A percentile compares a stretch with the other conserved stretches of the same genome.
Conservation (phyloP, 2,888 invertebrate species). For the Harpalus rufipes region DNA sequence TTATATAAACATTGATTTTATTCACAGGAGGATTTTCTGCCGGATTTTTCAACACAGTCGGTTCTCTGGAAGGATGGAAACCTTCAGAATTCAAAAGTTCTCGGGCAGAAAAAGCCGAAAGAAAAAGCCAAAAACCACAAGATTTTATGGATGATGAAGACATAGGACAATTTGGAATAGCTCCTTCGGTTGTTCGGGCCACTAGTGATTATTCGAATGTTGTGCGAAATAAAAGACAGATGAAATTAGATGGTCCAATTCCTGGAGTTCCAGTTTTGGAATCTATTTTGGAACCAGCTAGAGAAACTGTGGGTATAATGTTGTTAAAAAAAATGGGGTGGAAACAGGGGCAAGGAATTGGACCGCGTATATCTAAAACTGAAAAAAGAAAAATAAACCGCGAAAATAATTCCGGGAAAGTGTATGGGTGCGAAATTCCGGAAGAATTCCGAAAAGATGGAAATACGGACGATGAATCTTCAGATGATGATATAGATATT, state of each 20-base stretch:
- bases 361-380: slow-evolving; percentile 79
- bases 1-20: not conserved
- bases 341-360: slow-evolving; percentile 92
- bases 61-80: slow-evolving; percentile 96
- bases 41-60: slow-evolving; percentile 98
- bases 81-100: slow-evolving; percentile 96
- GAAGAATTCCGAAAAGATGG: slow-evolving; percentile 70
- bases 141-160: slow-evolving; percentile 99
- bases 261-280: slow-evolving; percentile 86
- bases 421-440: slow-evolving; percentile 79
- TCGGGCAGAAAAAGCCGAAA: slow-evolving; percentile 83
- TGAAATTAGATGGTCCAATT: slow-evolving; percentile 76
- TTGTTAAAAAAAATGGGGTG: slow-evolving; percentile 95
- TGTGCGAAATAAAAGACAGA: slow-evolving; percentile 74
- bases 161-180: slow-evolving; percentile 95
- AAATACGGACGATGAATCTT: slow-evolving; percentile 74
- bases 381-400: slow-evolving; percentile 76
- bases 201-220: slow-evolving; percentile 85
- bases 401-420: slow-evolving; percentile 74
- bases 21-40: slow-evolving; percentile 99
- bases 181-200: slow-evolving; percentile 90
- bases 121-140: slow-evolving; percentile 84
- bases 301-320: slow-evolving; percentile 92
- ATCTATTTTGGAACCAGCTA: slow-evolving; percentile 85
- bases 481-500: slow-evolving; percentile 80